Evolutionary conservation across 2,797 vertebrate species (phyloP), one percentile per base, ranked within the genome.

Genomic region (Syndactyla subalaris): DNA sequence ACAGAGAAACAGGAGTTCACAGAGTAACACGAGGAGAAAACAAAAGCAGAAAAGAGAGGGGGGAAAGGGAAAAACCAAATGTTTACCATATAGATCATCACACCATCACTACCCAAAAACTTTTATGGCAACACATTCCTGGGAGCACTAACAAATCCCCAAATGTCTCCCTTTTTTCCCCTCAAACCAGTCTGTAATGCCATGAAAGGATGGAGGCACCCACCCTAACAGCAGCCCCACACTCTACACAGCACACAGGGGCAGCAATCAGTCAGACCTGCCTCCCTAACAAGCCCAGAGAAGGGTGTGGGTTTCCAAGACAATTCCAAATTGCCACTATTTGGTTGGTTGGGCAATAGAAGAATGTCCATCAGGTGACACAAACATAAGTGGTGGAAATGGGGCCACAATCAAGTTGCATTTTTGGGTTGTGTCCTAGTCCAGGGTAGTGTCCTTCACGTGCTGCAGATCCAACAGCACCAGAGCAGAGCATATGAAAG

Each of bases 351-450:
- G 57, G 59, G 10, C 45, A 10, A 43, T 12, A 43, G 43, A 8
- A 61, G n/a, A 46, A 48, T 48, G 46, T 24, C 23, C 46, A 48
- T 48, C 19, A 65, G 20, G 67, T 36, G 17, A 39, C 54, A 84
- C 26, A 66, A 51, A 78, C 0, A 5, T 12, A 71, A 34, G 4
- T 10, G 38, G 34, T 0, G 15, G n/a, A 85, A 89, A 45, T 0
- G 1, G 27, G 24, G 59, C 26, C 39, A 24, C 2, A 8, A 36
- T 41, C 12, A 16, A 51, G 15, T 15, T 24, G 7, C 9, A 18
- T 27, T 87, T 85, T 57, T 45, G 46, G 75, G 49, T 15, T 22
- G 46, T 46, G 49, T 45, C 36, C 14, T 27, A n/a, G n/a, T 12
- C 61, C 65, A 43, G 61, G 18, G 24, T 4, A 13, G 26, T 68